Conservation (phyloP, 2,113 vertebrate species). For the Lota lota region DNA sequence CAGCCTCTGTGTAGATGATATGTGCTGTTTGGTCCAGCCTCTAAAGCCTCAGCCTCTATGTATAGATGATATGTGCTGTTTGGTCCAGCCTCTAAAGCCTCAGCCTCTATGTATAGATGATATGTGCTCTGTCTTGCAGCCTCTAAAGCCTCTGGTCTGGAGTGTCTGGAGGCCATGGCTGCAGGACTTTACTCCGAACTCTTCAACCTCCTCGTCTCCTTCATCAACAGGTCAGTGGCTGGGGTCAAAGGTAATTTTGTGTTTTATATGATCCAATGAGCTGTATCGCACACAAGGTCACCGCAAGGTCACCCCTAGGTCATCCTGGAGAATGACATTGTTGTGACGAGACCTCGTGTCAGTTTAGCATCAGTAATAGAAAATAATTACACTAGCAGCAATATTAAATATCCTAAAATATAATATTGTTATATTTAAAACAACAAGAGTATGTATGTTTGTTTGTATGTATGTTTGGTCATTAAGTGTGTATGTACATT, state of each 20-base stretch:
- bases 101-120: too few species aligned
- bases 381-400: too few species aligned
- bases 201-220: conserved; percentile 87
- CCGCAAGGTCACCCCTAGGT: too few species aligned
- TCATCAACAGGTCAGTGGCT: conserved; percentile 86
- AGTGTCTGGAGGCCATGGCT: conserved; percentile 91
- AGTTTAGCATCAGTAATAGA: too few species aligned
- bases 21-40: conserved; percentile 67
- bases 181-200: conserved; percentile 89
- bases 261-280: too few species aligned
- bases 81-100: conserved; percentile 81
- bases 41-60: conserved; percentile 83
- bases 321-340: too few species aligned
- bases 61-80: conserved; percentile 4
- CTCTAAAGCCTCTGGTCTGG: conserved; percentile 83
- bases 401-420: too few species aligned
- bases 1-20: too few species aligned
- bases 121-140: conserved; percentile 62
- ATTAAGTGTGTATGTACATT: neutral
- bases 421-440: too few species aligned
- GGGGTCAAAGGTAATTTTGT: too few species aligned
- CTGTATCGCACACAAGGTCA: too few species aligned
- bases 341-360: too few species aligned
- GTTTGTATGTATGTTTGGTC: neutral
- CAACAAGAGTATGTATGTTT: neutral